A percentile compares a stretch with the other conserved stretches of the same genome.
Evolutionary conservation across 2,888 invertebrate species (phyloP).

Genomic region (Lasiommata megera): DNA sequence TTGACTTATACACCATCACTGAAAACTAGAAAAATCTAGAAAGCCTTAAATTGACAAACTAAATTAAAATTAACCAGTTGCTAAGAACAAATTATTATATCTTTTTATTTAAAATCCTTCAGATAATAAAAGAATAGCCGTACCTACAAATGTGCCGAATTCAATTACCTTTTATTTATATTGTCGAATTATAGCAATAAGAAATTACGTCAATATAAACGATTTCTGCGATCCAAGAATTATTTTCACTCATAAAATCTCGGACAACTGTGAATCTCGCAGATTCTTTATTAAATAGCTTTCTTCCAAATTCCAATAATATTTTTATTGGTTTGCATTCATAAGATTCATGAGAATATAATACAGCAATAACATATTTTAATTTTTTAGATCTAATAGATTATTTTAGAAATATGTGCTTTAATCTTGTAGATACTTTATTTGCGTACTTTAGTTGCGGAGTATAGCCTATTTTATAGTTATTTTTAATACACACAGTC

Average conservation of each 20-base stretch:
- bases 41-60: too few species aligned
- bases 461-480: too few species aligned
- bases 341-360: not conserved
- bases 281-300: slow-evolving; percentile 5
- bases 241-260: not conserved
- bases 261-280: not conserved
- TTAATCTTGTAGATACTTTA: too few species aligned
- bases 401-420: too few species aligned
- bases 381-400: too few species aligned
- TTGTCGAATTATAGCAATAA: not conserved
- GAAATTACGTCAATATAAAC: not conserved
- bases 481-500: too few species aligned
- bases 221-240: not conserved
- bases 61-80: too few species aligned
- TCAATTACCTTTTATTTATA: not conserved
- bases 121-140: not conserved
- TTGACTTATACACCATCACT: too few species aligned
- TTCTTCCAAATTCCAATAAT: not conserved
- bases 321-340: not conserved
- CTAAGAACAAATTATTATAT: too few species aligned
- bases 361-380: not conserved
- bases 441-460: too few species aligned
- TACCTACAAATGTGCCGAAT: not conserved
- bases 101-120: too few species aligned
- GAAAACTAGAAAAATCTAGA: too few species aligned